These are phyloP conservation scores for Psammodynastes pulverulentus DNA, from an alignment of 2,113 vertebrate species.

Conservation along the genomic window DNA sequence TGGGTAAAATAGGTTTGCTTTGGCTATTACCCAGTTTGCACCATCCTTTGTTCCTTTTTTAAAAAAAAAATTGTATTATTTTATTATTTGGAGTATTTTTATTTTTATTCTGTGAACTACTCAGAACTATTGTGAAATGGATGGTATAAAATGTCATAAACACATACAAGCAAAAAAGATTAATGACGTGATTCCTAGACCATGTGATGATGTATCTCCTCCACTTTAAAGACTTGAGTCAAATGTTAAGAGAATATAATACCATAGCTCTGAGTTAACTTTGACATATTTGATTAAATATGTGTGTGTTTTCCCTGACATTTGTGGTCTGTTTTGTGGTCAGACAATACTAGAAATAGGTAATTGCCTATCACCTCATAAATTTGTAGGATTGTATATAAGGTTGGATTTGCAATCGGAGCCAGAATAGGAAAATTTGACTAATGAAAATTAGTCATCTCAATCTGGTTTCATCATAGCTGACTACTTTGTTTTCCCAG, in stretches of 20 bases:
- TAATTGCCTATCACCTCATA: neutral
- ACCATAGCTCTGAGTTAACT: conserved; percentile 55
- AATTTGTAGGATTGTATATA: neutral
- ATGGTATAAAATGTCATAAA: neutral
- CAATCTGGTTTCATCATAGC: neutral
- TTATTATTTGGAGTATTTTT: neutral
- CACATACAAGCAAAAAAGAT: conserved; percentile 15
- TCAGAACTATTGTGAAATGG: neutral
- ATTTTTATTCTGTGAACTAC: neutral
- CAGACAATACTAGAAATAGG: neutral
- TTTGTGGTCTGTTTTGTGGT: neutral
- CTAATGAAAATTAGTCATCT: neutral
- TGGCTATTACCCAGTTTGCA: neutral
- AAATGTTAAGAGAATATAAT: conserved; percentile 54
- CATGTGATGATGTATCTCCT: conserved; percentile 45
- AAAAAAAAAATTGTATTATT: neutral
- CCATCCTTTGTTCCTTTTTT: neutral
- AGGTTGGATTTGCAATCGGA: neutral
- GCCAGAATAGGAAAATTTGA: neutral
- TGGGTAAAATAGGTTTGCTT: neutral
- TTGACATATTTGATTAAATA: neutral
- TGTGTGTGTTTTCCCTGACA: conserved; percentile 18
- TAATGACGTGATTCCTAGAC: conserved; percentile 41
- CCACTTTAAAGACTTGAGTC: conserved; percentile 42
- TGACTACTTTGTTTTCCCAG: neutral